Conservation (phyloP, 2,888 invertebrate species). For the Nomada fucata region DNA sequence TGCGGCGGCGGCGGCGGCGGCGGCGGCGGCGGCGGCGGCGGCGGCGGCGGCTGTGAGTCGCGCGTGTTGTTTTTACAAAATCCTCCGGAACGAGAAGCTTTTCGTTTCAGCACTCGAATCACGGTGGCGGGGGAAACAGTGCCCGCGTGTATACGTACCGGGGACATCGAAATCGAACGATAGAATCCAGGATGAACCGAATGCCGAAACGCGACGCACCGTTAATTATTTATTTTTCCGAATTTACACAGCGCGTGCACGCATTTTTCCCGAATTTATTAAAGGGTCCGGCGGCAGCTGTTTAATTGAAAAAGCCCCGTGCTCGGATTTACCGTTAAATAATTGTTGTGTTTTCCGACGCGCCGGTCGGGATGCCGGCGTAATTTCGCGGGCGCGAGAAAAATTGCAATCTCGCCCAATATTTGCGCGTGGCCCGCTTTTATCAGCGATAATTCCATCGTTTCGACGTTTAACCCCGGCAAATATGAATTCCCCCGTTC, state of each 20-base stretch:
- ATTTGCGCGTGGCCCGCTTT: constrained; percentile 15
- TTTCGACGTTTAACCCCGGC: constrained; percentile 4
- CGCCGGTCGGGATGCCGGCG: constrained; percentile 27
- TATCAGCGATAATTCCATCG: constrained; percentile 17
- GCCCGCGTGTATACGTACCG: not conserved
- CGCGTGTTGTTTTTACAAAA: constrained; percentile 49
- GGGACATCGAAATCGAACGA: constrained; percentile 7
- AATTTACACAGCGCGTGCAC: constrained; percentile 28
- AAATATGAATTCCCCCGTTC: not conserved
- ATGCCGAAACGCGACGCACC: constrained; percentile 37
- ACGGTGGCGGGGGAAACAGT: not conserved
- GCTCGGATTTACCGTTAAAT: constrained; percentile 44
- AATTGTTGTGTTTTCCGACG: constrained; percentile 54
- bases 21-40: not conserved
- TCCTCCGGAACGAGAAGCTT: constrained; percentile 22
- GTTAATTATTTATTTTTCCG: constrained; percentile 53
- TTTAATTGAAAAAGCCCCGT: constrained; percentile 52
- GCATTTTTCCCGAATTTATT: constrained; percentile 56
- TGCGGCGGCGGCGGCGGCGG: not conserved
- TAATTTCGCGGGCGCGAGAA: constrained; percentile 47
- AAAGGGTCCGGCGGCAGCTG: constrained; percentile 30
- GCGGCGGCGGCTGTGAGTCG: not conserved
- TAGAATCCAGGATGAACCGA: not conserved
- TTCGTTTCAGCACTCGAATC: constrained; percentile 17
- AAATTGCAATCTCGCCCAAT: constrained; percentile 23